Evolutionary conservation across 2,113 vertebrate genomes (phyloP).

Genomic region (Leucoraja erinaceus): DNA sequence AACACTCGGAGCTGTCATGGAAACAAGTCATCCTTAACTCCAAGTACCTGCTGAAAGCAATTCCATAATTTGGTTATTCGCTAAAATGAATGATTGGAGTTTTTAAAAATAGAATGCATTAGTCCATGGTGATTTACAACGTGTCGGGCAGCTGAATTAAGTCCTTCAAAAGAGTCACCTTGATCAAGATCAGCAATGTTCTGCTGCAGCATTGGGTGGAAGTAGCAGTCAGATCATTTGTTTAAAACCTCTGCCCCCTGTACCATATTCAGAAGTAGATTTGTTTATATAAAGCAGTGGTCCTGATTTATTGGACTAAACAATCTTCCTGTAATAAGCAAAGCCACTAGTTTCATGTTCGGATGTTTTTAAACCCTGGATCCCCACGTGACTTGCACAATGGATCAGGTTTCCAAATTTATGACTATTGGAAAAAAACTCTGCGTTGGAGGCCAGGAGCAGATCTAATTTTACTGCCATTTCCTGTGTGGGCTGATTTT

Average conservation of each 20-base stretch:
- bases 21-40: too few relatives aligned
- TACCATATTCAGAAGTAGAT: not conserved
- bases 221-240: too few relatives aligned
- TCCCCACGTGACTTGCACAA: not conserved
- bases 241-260: not conserved
- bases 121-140: not conserved
- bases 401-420: not conserved
- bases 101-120: slow-evolving; percentile 11
- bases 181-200: not conserved
- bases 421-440: slow-evolving; percentile 3
- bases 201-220: not conserved
- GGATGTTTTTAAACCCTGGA: not conserved
- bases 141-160: not conserved
- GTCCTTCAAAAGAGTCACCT: not conserved
- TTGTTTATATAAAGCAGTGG: not conserved
- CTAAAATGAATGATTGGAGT: not conserved
- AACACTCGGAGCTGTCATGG: too few relatives aligned
- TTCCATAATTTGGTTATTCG: not conserved
- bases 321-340: not conserved
- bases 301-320: not conserved
- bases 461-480: slow-evolving; percentile 16
- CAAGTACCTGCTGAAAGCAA: too few relatives aligned
- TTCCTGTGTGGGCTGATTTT: not conserved
- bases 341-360: not conserved
- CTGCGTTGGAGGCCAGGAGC: not conserved